Base-by-base conservation (phyloP, 2,797 vertebrate genomes). In the Acropternis orthonyx region DNA sequence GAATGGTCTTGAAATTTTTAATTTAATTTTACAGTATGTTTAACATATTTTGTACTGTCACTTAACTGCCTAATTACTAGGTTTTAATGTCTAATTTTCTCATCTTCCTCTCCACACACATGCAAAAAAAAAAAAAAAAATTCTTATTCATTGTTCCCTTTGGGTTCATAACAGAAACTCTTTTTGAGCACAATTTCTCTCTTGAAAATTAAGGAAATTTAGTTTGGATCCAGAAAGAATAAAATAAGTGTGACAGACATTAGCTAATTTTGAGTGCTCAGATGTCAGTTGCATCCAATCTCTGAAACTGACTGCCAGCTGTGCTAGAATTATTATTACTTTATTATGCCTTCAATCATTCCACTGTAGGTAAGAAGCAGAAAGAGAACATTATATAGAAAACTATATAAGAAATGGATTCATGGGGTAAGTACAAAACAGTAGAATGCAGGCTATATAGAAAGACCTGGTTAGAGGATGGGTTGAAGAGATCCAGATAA, bases 21-120 rank as follows among this genome's bases (percentile, higher is more conserved):
- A 90, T 81, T 86, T 63, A 90, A 83, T 93, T 88, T 93, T 77
- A 63, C 24, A 65, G 32, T 52, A 30, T 72, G 21, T 85, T 95
- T 77, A 87, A 39, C 56, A 74, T 68, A 67, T 87, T 93, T 71
- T 87, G 14, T 85, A 28, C 69, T 76, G 76, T 86, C 62, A 59
- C 23, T 71, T 93, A 81, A 51, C 27, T 44, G 24, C 68, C 23
- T 80, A 80, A 94, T 91, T 82, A 67, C 30, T 61, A 37, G 12
- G 32, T 71, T 84, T 85, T 39, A 89, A 83, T 39, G 55, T 14
- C 18, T 85, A 36, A 43, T 95, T 91, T 92, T 85, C 61, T 14
- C n/a, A 46, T 87, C 34, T 85, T 85, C 41, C 18, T 87, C 52
- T 87, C 18, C n/a, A 80, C 10, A 59, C 2, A 12, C 8, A n/a